Base-by-base conservation (phyloP, 2,797 vertebrate genomes). In the Decapterus maruadsi region DNA sequence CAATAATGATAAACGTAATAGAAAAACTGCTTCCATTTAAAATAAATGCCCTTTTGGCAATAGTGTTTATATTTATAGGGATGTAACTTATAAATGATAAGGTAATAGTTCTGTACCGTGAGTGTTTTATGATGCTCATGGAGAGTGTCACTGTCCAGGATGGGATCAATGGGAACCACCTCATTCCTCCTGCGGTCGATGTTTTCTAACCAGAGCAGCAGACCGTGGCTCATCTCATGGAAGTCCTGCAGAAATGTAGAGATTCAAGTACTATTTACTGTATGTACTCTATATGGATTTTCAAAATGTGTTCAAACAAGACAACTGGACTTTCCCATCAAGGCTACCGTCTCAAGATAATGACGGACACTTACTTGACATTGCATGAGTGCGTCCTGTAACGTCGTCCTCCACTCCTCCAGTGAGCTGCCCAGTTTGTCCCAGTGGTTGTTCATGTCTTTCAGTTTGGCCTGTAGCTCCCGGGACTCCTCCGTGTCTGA, bases 161-260 rank as follows among this genome's bases (percentile, higher is more conserved):
- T 95, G 34, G 96, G 90, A 88, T 96, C 93, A 14, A 99, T 92
- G 40, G 98, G 98, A 54, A 96, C 86, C 50, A 99, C 96, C 83
- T 99, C 96, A 48, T 98, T 98, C 94, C 97, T 97, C 50, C 98
- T 94, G 67, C 98, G 96, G 91, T 99, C 98, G 1, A 99, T 99
- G 79, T 99, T 99, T 90, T 99, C 98, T 87, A 99, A 81, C 98
- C 98, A 98, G 40, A 99, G 96, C 72, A 99, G 95, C 77, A 99
- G 94, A 57, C 96, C 95, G 0, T 99, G 98, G 84, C 98, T 98
- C 95, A 97, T 95, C 93, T 99, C 98, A 64, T 99, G 98, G 88
- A 99, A 99, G 86, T 98, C 98, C 98, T 99, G 55, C 7, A 65
- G 8, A 8, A 26, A 42, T 22, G 4, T 34, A 53, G n/a, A 53